phyloP scores from a whole-genome alignment of 1,140 invertebrate genomes.

The Habropoda laboriosa region DNA sequence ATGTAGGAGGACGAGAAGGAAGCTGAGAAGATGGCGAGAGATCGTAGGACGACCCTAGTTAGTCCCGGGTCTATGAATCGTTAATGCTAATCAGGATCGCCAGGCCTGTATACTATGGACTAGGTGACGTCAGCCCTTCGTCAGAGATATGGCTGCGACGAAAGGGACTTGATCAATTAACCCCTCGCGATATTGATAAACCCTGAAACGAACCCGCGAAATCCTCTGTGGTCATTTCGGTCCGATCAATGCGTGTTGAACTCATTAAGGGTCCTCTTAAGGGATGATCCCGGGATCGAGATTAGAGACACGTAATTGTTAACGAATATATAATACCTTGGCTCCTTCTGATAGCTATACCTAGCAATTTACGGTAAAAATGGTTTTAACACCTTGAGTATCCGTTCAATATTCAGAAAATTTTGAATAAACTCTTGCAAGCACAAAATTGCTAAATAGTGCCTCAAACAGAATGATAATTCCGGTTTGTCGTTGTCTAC shows the following conservation, averaged over 20 bases:
- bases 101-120: constrained; percentile 63
- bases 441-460: too few species aligned
- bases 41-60: constrained; percentile 75
- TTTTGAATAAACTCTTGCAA: too few species aligned
- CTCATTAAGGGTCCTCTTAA: constrained; percentile 5
- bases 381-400: too few species aligned
- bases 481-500: too few species aligned
- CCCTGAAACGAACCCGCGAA: constrained; percentile 48
- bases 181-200: constrained; percentile 71
- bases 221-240: constrained; percentile 25
- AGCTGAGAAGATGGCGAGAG: constrained; percentile 67
- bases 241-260: constrained; percentile 16
- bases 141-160: constrained; percentile 67
- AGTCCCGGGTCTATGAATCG: constrained; percentile 76
- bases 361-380: background rate
- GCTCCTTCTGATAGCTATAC: background rate
- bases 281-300: background rate
- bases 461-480: too few species aligned
- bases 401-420: too few species aligned
- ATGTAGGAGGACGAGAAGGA: constrained; percentile 53
- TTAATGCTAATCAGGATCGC: constrained; percentile 79
- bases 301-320: background rate
- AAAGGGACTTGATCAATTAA: constrained; percentile 77
- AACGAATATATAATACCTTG: background rate
- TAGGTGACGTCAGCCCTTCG: constrained; percentile 74